These are phyloP conservation scores for Lordiphosa andalusiaca DNA, from an alignment of 2,888 invertebrate genomes.

Conservation along the genomic window DNA sequence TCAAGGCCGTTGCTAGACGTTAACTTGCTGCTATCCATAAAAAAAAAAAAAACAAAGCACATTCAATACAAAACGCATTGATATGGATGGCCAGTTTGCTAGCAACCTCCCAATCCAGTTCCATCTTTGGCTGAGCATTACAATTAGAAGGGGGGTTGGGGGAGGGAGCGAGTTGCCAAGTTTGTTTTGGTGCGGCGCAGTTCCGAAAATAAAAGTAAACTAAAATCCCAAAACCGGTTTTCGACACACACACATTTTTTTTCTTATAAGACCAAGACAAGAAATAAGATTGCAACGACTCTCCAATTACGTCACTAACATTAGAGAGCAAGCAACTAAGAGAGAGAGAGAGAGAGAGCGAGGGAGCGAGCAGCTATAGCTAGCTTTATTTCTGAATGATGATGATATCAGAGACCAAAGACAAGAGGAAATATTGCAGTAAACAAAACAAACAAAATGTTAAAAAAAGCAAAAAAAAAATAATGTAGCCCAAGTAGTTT, in stretches of 20 bases:
- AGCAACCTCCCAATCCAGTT: conserved; percentile 10
- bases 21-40: conserved; percentile 33
- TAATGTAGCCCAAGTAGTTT: conserved; percentile 66
- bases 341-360: conserved; percentile 1
- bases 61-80: conserved; percentile 23
- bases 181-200: conserved; percentile 70
- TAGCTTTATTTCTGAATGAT: conserved; percentile 14
- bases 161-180: conserved; percentile 24
- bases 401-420: conserved; percentile 27
- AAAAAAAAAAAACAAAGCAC: conserved; percentile 21
- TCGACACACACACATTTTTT: conserved; percentile 15
- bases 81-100: conserved; percentile 31
- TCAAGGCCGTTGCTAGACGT: conserved; percentile 51
- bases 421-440: not conserved
- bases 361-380: conserved; percentile 8
- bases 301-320: conserved; percentile 55
- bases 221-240: conserved; percentile 57
- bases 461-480: conserved; percentile 36
- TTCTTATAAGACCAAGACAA: conserved; percentile 66
- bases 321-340: conserved; percentile 13
- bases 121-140: conserved; percentile 12
- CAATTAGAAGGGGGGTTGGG: conserved; percentile 23
- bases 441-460: too few relatives aligned
- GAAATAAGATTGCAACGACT: conserved; percentile 47
- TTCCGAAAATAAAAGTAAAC: conserved; percentile 46